Evolutionary conservation across 2,113 vertebrate genomes (phyloP).

Genomic region (Callopanchax toddi): DNA sequence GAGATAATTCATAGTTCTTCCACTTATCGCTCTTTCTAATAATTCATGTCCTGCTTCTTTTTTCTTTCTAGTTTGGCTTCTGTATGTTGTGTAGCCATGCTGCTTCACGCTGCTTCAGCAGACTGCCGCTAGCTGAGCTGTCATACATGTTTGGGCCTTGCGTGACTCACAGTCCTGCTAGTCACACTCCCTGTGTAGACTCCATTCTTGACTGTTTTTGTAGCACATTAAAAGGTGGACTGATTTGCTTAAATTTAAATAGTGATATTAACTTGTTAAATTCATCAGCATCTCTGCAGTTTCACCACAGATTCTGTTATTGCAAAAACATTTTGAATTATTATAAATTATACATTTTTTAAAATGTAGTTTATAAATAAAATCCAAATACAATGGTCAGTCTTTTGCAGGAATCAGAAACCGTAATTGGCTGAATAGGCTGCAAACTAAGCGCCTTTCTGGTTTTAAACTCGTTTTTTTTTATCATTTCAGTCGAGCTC

Average conservation of each 20-base stretch:
- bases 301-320: background rate
- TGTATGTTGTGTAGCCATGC: constrained; percentile 38
- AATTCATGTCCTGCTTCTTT: constrained; percentile 25
- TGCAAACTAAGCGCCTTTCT: too few relatives aligned
- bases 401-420: too few relatives aligned
- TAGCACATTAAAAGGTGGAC: constrained; percentile 6
- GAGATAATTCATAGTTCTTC: constrained; percentile 25
- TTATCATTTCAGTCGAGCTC: background rate
- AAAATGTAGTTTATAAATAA: too few relatives aligned
- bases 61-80: constrained; percentile 24
- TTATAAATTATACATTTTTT: background rate
- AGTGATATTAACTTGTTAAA: too few relatives aligned
- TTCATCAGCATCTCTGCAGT: background rate
- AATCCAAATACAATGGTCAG: too few relatives aligned
- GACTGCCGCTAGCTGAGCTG: constrained; percentile 69
- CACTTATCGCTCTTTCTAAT: constrained; percentile 24
- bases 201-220: too few relatives aligned
- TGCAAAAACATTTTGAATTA: too few relatives aligned
- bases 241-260: constrained; percentile 1
- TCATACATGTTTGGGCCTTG: constrained; percentile 50
- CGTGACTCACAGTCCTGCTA: constrained; percentile 41
- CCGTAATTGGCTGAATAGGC: too few relatives aligned
- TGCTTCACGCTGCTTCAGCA: constrained; percentile 73
- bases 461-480: too few relatives aligned
- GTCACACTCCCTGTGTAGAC: too few relatives aligned